phyloP scores from a whole-genome alignment of 2,113 vertebrate species.

The Oriolus oriolus region DNA sequence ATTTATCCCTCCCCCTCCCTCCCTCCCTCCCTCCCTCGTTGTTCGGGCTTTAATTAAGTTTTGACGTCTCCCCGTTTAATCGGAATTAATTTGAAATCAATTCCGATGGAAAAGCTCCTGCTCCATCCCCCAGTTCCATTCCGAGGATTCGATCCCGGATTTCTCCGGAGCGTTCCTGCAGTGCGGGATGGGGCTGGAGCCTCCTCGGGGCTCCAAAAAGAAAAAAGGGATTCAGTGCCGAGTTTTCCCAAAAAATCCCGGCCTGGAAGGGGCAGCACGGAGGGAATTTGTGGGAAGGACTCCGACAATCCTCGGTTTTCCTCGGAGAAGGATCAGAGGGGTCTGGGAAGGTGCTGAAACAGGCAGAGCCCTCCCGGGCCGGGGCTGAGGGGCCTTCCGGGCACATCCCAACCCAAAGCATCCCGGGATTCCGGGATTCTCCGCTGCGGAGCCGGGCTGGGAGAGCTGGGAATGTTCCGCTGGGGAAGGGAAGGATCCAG shows the following conservation, averaged over 20 bases:
- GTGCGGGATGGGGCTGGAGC: not conserved
- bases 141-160: fast-evolving
- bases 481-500: not conserved
- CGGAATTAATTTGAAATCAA: not conserved
- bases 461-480: not conserved
- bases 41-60: not conserved
- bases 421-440: not conserved
- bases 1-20: not conserved
- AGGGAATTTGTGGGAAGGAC: not conserved
- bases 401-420: not conserved
- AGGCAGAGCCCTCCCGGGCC: not conserved
- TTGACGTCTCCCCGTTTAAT: not conserved
- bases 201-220: not conserved
- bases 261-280: not conserved
- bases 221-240: not conserved
- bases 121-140: not conserved
- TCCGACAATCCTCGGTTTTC: not conserved
- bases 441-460: not conserved
- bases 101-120: not conserved
- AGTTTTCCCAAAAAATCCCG: not conserved
- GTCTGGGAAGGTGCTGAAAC: not conserved
- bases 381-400: not conserved
- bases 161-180: not conserved
- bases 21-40: not conserved
- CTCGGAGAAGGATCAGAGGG: not conserved